Conservation (phyloP, 1,140 invertebrate species). For the Habropoda laboriosa region DNA sequence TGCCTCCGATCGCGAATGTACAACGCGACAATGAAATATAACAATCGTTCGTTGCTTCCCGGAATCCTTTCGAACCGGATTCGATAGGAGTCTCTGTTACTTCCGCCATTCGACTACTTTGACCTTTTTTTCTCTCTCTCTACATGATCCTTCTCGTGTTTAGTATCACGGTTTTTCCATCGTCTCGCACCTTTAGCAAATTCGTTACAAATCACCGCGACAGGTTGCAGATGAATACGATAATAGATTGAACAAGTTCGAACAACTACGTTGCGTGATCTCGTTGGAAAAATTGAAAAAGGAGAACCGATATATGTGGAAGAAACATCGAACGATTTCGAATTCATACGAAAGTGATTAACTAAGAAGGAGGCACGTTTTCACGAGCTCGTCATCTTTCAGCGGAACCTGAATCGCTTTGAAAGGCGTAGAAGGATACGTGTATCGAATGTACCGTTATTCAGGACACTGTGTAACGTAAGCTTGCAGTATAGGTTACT, state of each 20-base stretch:
- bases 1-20: slow-evolving; percentile 31
- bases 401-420: neutral
- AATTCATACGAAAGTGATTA: slow-evolving; percentile 4
- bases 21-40: slow-evolving; percentile 51
- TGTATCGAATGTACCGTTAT: slow-evolving; percentile 39
- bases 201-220: slow-evolving; percentile 5
- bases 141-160: neutral
- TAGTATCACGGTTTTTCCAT: neutral
- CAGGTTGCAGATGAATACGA: slow-evolving; percentile 4
- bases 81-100: neutral
- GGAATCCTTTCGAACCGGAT: slow-evolving; percentile 60
- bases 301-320: too few species aligned
- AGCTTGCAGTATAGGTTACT: slow-evolving; percentile 28
- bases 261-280: neutral
- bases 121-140: neutral
- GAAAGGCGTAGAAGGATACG: slow-evolving; percentile 21
- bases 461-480: neutral
- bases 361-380: too few species aligned
- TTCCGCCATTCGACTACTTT: neutral
- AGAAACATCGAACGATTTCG: neutral
- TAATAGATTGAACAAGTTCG: neutral
- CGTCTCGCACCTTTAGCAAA: neutral
- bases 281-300: neutral
- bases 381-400: neutral
- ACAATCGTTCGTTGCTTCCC: slow-evolving; percentile 8